Evolutionary conservation across 2,888 invertebrate genomes (phyloP).

Genomic region (Coenonympha glycerion): DNA sequence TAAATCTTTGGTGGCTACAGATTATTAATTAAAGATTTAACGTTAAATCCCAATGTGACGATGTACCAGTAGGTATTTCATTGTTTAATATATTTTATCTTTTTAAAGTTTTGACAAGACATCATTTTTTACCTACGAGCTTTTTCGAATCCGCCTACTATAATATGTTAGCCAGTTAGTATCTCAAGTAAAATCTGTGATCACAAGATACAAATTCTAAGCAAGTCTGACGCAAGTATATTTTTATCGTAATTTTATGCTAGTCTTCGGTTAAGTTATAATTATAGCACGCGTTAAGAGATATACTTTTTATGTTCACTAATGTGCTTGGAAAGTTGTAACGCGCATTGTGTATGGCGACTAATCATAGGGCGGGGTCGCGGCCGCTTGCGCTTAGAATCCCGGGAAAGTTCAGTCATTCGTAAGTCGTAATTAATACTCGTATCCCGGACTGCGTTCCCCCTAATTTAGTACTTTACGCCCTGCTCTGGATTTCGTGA

Average conservation of each 20-base stretch:
- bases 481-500: constrained; percentile 11
- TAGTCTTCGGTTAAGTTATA: background rate
- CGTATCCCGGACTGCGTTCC: constrained; percentile 19
- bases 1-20: no score
- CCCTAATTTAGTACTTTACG: constrained; percentile 19
- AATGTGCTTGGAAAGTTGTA: constrained; percentile 28
- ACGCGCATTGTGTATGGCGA: constrained; percentile 29
- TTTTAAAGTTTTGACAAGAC: no score
- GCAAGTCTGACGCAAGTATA: no score
- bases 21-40: no score
- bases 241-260: background rate
- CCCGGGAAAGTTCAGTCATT: constrained; percentile 28
- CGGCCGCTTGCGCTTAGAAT: constrained; percentile 27
- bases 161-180: no score
- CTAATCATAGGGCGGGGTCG: constrained; percentile 35
- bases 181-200: no score
- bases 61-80: no score
- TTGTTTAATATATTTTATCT: no score
- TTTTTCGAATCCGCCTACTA: no score
- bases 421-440: constrained; percentile 26
- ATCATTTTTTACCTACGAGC: no score
- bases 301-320: constrained; percentile 23
- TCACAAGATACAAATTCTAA: no score
- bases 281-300: constrained; percentile 17
- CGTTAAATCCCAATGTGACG: no score